Base-by-base conservation (phyloP, 2,113 vertebrate genomes). In the Lichenostomus cassidix region DNA sequence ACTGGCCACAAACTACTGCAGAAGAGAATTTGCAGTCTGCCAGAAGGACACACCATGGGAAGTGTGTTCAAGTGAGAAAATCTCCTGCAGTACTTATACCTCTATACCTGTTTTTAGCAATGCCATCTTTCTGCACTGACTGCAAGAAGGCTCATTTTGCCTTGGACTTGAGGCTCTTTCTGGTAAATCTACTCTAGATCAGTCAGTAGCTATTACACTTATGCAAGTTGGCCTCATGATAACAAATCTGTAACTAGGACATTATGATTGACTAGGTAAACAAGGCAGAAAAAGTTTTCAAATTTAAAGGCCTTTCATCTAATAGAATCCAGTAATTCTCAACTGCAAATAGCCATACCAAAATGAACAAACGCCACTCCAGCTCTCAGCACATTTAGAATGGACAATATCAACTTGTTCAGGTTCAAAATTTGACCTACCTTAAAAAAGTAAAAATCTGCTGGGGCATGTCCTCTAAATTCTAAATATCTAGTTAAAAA, bases 401-500 rank as follows among this genome's bases (percentile, higher is more conserved):
- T 93, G 88, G 94, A 96, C 83, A 95, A 94, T 94, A 94, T 68
- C 71, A 92, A 86, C 47, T 95, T 88, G 78, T 58, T 96, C 93
- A 88, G 90, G 83, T 92, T 95, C 80, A 92, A 96, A 92, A 93
- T 90, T 94, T 87, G 92, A 97, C 93, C 96, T 97, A 96, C 93
- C 90, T 96, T 96, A 94, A 90, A 94, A 96, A 95, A 95, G 95
- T 94, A 95, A 96, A 96, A 95, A 95, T 94, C 96, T 95, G 91
- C 93, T 89, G 37, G 91, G 94, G 74, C 58, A 95, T 95, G 95
- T 97, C 96, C 91, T 97, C 95, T 97, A 97, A 97, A 95, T 91
- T 96, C 89, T 97, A 97, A 97, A 94, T 84, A 96, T 96, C 95
- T 96, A 96, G 83, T 95, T 94, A 95, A 92, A 95, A 92, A 95